A percentile compares a stretch with the other conserved stretches of the same genome.
Evolutionary conservation across 2,113 vertebrate genomes (phyloP).

Genomic region (Nothoprocta perdicaria): DNA sequence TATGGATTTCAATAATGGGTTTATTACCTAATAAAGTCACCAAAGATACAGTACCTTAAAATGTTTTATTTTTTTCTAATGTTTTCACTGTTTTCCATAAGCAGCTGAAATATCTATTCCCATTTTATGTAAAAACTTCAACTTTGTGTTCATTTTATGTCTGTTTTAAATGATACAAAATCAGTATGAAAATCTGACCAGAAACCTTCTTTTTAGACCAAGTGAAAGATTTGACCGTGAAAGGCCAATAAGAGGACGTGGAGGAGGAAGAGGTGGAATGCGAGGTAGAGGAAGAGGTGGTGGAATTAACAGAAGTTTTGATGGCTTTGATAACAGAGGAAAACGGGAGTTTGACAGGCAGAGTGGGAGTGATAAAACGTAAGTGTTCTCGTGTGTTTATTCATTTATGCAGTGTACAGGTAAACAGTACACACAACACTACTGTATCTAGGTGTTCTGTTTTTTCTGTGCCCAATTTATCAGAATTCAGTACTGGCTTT

Average conservation of each 20-base stretch:
- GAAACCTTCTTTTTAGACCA: conserved; percentile 56
- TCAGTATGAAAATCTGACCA: neutral
- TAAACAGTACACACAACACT: neutral
- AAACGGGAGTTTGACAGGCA: conserved; percentile 86
- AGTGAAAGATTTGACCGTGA: conserved; percentile 69
- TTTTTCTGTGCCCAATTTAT: neutral
- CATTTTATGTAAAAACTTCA: neutral
- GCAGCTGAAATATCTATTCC: neutral
- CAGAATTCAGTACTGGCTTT: neutral
- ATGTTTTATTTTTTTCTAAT: neutral
- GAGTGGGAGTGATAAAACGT: conserved; percentile 80
- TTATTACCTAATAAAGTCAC: neutral
- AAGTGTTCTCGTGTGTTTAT: conserved; percentile 59
- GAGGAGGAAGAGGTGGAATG: conserved; percentile 73
- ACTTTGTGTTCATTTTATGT: neutral
- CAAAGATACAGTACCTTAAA: neutral
- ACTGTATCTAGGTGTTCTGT: neutral
- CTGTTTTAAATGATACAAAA: neutral
- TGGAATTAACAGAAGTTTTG: conserved; percentile 70
- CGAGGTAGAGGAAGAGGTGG: conserved; percentile 80
- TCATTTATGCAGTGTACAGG: neutral
- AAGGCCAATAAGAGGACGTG: conserved; percentile 69
- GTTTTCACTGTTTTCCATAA: neutral
- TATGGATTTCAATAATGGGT: neutral
- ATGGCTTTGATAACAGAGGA: conserved; percentile 81